Percentiles rank a stretch among this genome's conserved stretches.
phyloP scores from a whole-genome alignment of 2,888 invertebrate genomes.

The Rotaria macrura region DNA sequence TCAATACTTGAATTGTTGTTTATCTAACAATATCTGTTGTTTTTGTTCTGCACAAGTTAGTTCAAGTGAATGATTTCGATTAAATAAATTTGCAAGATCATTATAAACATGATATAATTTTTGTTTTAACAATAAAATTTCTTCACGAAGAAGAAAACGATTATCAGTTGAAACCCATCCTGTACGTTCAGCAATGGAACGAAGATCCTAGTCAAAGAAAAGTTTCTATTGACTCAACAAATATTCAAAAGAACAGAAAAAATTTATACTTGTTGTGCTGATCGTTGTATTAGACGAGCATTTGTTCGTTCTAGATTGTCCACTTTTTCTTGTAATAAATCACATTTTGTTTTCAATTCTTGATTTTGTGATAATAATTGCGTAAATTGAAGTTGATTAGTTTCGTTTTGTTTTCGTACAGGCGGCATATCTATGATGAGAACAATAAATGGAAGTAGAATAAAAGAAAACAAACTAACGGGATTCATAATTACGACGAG shows the following conservation, averaged over 20 bases:
- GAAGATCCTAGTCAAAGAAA: neutral
- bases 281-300: neutral
- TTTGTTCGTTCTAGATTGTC: neutral
- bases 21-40: neutral
- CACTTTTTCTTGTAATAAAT: conserved; percentile 10
- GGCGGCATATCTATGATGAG: neutral
- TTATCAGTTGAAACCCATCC: neutral
- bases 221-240: neutral
- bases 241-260: neutral
- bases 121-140: neutral
- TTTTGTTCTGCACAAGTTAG: neutral
- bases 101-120: conserved; percentile 19
- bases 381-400: neutral
- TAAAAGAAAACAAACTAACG: neutral
- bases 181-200: neutral
- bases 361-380: neutral
- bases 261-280: neutral
- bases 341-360: neutral
- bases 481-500: neutral
- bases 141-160: neutral
- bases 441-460: neutral
- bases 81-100: neutral
- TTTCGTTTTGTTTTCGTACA: neutral
- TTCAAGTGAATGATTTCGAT: neutral
- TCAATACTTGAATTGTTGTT: neutral